Evolutionary conservation across 1,140 invertebrate genomes (phyloP).

Genomic region (Nasonia giraulti): DNA sequence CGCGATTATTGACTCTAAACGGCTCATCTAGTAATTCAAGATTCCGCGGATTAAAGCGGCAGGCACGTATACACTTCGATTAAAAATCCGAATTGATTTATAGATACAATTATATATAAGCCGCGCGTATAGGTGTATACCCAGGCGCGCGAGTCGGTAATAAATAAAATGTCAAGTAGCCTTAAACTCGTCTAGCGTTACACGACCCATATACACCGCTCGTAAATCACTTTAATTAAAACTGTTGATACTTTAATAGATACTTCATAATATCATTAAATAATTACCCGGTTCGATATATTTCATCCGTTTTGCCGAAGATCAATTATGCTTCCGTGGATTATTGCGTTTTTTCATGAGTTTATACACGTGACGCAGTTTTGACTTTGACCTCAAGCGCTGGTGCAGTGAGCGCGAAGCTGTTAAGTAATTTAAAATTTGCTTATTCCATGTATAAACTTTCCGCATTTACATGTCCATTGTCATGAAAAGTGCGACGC

Average conservation of each 20-base stretch:
- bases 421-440: neutral
- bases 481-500: neutral
- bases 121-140: neutral
- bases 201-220: neutral
- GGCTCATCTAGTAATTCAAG: neutral
- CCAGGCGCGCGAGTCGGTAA: neutral
- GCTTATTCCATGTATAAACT: neutral
- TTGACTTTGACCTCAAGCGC: neutral
- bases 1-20: neutral
- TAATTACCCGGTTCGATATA: neutral
- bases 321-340: neutral
- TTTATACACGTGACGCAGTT: neutral
- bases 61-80: neutral
- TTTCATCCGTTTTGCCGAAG: neutral
- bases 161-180: conserved; percentile 10
- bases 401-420: neutral
- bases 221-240: conserved; percentile 5
- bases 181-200: neutral
- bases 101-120: neutral
- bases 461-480: neutral
- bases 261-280: conserved; percentile 12
- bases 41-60: neutral
- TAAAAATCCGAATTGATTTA: neutral
- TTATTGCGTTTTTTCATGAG: neutral
- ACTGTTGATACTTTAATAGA: conserved; percentile 17